Conservation (phyloP, 2,888 invertebrate species). For the Horisme vitalbata region DNA sequence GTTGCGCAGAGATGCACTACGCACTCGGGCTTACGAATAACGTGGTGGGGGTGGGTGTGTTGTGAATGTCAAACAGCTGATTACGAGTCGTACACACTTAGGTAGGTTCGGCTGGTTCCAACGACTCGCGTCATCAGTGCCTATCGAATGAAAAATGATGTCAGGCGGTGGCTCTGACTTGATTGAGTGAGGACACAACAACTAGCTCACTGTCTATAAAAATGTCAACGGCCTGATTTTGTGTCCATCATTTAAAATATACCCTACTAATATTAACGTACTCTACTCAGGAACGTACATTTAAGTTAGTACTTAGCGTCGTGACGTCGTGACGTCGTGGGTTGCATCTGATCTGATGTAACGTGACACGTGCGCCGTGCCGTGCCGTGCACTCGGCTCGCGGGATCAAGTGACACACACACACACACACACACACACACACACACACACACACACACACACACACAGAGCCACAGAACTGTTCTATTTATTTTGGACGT, state of each 20-base stretch:
- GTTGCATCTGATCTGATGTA: constrained; percentile 35
- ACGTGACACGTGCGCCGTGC: constrained; percentile 7
- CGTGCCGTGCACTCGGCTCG: constrained; percentile 18
- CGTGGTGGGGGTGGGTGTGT: constrained; percentile 32
- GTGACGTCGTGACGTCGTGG: constrained; percentile 19
- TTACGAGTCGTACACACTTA: constrained; percentile 53
- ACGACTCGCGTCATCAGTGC: no score
- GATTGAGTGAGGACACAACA: no score
- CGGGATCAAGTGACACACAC: constrained; percentile 26
- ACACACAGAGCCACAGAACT: constrained; percentile 1
- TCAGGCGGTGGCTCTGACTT: no score
- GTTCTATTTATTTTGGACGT: constrained; percentile 39
- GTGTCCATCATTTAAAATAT: no score
- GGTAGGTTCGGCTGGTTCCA: no score
- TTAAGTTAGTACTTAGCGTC: no score
- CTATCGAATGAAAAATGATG: no score
- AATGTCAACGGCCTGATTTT: no score
- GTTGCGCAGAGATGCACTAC: constrained; percentile 58
- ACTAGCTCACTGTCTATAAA: no score
- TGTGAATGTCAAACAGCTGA: constrained; percentile 73
- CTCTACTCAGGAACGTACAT: no score
- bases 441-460: constrained; percentile 1
- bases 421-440: constrained; percentile 14
- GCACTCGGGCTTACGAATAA: constrained; percentile 39
- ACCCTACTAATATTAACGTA: no score